phyloP scores from a whole-genome alignment of 2,113 vertebrate genomes.

The Notarius quadriscutis region DNA sequence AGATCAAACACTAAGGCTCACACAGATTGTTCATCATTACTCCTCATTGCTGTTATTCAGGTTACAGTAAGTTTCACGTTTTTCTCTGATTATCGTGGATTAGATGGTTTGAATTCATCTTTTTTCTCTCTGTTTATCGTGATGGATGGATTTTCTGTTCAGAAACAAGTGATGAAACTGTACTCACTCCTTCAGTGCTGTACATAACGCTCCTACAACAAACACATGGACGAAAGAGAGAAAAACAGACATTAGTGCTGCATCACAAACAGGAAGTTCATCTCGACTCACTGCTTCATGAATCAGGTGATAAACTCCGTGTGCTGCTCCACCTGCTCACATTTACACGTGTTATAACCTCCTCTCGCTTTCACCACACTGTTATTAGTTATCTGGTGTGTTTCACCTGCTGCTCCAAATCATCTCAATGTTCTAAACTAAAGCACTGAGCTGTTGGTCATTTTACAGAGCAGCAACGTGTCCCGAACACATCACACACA shows the following conservation, averaged over 20 bases:
- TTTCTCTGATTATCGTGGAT: background rate
- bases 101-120: background rate
- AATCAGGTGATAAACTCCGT: background rate
- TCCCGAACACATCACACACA: background rate
- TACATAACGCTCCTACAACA: constrained; percentile 8
- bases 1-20: background rate
- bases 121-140: background rate
- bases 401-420: background rate
- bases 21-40: background rate
- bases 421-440: background rate
- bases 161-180: background rate
- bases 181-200: constrained; percentile 9
- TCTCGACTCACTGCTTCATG: background rate
- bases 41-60: background rate
- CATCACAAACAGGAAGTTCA: background rate
- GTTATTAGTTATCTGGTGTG: background rate
- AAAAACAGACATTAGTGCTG: background rate
- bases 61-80: background rate
- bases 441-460: background rate
- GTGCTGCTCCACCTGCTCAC: background rate
- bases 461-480: no score
- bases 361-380: background rate
- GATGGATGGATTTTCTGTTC: background rate
- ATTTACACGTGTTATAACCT: background rate
- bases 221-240: background rate